These are phyloP conservation scores for Portunus trituberculatus DNA, from an alignment of 1,140 invertebrate genomes.

Conservation along the genomic window DNA sequence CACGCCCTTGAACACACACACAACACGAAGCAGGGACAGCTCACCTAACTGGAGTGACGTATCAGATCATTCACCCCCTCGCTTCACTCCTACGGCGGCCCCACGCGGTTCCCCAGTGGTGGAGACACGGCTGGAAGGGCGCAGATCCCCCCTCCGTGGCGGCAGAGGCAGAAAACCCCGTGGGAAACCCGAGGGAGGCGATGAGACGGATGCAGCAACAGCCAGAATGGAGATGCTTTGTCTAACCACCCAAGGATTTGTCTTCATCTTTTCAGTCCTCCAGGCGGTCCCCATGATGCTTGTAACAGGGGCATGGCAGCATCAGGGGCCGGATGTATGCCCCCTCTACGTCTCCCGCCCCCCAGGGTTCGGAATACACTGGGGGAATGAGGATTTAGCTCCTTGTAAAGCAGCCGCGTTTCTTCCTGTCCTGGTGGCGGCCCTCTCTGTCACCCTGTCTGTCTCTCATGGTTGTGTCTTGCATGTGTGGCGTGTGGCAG, in stretches of 20 bases:
- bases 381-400: slow-evolving; percentile 48
- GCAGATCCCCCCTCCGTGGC: background rate
- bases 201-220: background rate
- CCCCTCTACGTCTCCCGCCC: slow-evolving; percentile 40
- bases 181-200: background rate
- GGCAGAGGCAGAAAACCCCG: background rate
- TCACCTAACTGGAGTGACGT: background rate
- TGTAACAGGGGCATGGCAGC: slow-evolving; percentile 8
- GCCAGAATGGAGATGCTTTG: slow-evolving; percentile 39
- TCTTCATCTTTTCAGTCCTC: background rate
- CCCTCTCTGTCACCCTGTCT: background rate
- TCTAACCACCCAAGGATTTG: background rate
- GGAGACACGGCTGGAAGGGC: background rate
- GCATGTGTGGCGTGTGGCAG: slow-evolving; percentile 32
- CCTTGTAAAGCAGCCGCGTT: slow-evolving; percentile 45
- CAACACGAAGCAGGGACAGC: background rate
- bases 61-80: background rate
- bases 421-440: slow-evolving; percentile 43
- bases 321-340: background rate
- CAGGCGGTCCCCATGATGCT: background rate
- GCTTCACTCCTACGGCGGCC: background rate
- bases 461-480: slow-evolving; percentile 34
- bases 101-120: background rate
- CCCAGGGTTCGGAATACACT: background rate
- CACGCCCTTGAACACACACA: background rate